phyloP scores from a whole-genome alignment of 1,140 invertebrate genomes.

The Physella acuta region DNA sequence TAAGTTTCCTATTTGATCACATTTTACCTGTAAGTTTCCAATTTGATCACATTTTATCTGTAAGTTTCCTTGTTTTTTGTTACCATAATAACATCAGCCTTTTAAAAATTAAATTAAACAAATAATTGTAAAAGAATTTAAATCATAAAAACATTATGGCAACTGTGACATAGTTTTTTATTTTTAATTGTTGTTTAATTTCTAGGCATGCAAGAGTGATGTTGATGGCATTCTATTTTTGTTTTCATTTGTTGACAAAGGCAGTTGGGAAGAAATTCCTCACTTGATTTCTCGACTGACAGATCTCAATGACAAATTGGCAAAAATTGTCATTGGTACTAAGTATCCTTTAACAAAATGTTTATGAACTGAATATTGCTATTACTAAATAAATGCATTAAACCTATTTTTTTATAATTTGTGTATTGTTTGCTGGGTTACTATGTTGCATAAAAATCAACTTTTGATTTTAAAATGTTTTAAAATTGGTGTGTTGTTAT shows the following conservation, averaged over 20 bases:
- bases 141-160: not conserved
- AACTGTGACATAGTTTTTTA: no score
- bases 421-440: no score
- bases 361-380: no score
- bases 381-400: no score
- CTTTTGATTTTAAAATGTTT: no score
- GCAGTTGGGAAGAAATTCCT: slow-evolving; percentile 65
- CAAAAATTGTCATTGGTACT: slow-evolving; percentile 65
- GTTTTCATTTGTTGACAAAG: slow-evolving; percentile 65
- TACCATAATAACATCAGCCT: not conserved
- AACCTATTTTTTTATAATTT: no score
- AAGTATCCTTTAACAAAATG: slow-evolving; percentile 60
- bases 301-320: slow-evolving; percentile 61
- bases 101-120: not conserved
- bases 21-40: not conserved
- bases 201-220: slow-evolving; percentile 65
- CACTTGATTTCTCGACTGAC: slow-evolving; percentile 63
- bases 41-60: not conserved
- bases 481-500: no score
- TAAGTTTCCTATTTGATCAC: slow-evolving; percentile 45
- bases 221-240: slow-evolving; percentile 65
- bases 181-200: slow-evolving; percentile 19
- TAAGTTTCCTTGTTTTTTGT: not conserved
- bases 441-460: no score
- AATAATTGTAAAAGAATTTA: not conserved